Conservation (phyloP, 2,888 invertebrate genomes). For the Rhorus exstirpatorius region DNA sequence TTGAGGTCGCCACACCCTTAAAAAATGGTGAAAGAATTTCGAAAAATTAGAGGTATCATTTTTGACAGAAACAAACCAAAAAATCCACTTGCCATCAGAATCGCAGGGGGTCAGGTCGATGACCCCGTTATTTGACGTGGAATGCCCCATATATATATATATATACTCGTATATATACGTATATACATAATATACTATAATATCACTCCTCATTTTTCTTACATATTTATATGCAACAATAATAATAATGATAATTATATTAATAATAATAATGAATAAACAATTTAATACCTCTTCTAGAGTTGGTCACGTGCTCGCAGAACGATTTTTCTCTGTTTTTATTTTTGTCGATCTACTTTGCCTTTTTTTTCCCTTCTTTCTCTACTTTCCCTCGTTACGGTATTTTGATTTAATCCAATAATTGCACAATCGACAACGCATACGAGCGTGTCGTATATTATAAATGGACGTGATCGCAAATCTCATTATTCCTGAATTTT, state of each 20-base stretch:
- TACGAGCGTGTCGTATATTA: neutral
- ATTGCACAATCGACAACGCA: constrained; percentile 11
- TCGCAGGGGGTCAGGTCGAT: too few relatives aligned
- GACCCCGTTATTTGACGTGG: too few relatives aligned
- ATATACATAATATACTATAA: constrained; percentile 34
- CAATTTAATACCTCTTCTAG: constrained; percentile 18
- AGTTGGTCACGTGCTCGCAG: constrained; percentile 45
- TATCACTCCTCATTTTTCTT: constrained; percentile 34
- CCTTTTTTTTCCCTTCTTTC: neutral
- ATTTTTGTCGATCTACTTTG: neutral
- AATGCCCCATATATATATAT: constrained; percentile 7
- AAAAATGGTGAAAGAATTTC: too few relatives aligned
- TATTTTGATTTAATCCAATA: neutral
- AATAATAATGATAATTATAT: constrained; percentile 37
- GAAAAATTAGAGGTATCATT: too few relatives aligned
- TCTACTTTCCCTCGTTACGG: constrained; percentile 13
- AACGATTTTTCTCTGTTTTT: constrained; percentile 13
- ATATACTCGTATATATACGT: constrained; percentile 51
- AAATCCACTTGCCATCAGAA: too few relatives aligned
- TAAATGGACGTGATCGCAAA: constrained; percentile 26
- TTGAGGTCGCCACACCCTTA: too few relatives aligned
- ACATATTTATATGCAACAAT: constrained; percentile 51
- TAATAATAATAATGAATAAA: constrained; percentile 22
- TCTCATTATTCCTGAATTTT: constrained; percentile 10
- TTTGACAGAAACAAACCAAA: too few relatives aligned